These are phyloP conservation scores for Batillaria attramentaria DNA, from an alignment of 1,140 invertebrate genomes.

Conservation along the genomic window DNA sequence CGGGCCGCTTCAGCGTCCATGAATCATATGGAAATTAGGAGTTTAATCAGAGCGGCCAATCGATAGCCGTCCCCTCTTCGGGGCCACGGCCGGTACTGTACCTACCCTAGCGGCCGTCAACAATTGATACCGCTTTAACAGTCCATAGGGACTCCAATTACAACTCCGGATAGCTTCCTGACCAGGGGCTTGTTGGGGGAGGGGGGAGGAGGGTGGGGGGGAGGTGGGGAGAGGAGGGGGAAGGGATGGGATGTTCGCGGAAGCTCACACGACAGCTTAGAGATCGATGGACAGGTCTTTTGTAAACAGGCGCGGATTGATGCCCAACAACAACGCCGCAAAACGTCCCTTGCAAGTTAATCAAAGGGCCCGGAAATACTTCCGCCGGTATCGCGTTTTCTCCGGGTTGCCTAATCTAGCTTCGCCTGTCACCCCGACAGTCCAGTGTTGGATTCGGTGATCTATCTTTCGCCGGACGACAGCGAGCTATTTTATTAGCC, in stretches of 20 bases:
- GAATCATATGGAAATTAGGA: conserved; percentile 13
- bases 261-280: background rate
- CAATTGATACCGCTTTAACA: conserved; percentile 10
- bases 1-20: background rate
- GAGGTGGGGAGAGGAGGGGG: background rate
- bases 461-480: too few relatives aligned
- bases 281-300: background rate
- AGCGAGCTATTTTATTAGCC: too few relatives aligned
- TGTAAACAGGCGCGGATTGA: background rate
- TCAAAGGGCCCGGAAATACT: background rate
- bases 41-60: conserved; percentile 9
- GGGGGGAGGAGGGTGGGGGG: background rate
- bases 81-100: background rate
- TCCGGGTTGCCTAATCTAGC: too few relatives aligned
- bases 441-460: too few relatives aligned
- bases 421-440: too few relatives aligned
- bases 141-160: background rate
- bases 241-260: background rate
- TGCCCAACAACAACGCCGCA: background rate
- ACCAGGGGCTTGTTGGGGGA: background rate
- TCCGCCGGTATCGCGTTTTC: too few relatives aligned
- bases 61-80: background rate
- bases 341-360: background rate
- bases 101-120: background rate
- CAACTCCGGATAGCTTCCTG: background rate